Evolutionary conservation across 2,113 vertebrate genomes (phyloP), one percentile per base, ranked within the genome.

Genomic region (Pipra filicauda): DNA sequence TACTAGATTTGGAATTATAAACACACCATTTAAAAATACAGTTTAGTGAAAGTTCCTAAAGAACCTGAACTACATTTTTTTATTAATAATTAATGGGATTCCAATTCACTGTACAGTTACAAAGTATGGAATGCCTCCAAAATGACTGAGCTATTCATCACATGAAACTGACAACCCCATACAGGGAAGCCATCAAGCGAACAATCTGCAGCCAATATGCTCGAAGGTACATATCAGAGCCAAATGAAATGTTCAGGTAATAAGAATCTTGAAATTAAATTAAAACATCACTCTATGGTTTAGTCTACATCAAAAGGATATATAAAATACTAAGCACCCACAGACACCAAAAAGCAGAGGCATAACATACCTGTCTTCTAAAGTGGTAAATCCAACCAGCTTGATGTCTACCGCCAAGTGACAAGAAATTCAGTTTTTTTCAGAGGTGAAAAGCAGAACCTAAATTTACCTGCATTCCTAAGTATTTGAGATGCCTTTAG

Each of bases 151-250:
- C n/a, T 85, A 44, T 85, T 93, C 35, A 89, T 91, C 74, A 87
- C 12, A 13, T 21, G 82, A 70, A 95, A 93, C 1, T 95, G 95
- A 95, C 95, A 91, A 88, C 91, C 94, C 58, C 94, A 91, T 79
- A 89, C 9, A 92, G 91, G 19, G 93, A 92, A 89, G 92, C 49
- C 73, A 92, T 62, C 73, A 89, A 87, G 86, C 57, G 44, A 77
- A 78, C 52, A 59, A 31, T 57, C 52, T 20, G 30, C 74, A 88
- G 93, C 87, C 94, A 94, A 72, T 49, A 91, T 22, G 93, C 93
- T 96, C 1, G 3, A 89, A 97, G 93, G 91, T 83, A 92, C 48
- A 0, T 67, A 81, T 21, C 44, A 44, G 65, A 89, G 90, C 80
- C 93, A 97, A 95, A 82, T 35, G 12, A 69, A 95, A 89, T 39